Evolutionary conservation across 1,140 invertebrate species (phyloP).

Genomic region (Heliconius hermathena): DNA sequence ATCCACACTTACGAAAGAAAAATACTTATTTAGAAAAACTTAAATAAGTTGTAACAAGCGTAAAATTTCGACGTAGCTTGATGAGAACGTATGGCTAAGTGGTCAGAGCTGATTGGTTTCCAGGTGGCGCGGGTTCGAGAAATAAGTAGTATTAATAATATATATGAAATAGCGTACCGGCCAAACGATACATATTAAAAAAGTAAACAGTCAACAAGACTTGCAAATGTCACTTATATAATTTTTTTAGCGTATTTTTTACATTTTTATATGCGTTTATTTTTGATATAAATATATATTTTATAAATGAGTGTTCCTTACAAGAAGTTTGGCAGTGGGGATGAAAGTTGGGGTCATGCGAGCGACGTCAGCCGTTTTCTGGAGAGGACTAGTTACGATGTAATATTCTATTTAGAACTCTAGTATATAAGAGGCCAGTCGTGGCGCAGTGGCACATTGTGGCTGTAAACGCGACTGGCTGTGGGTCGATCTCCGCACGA

Average conservation of each 20-base stretch:
- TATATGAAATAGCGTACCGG: not conserved
- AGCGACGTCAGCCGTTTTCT: not conserved
- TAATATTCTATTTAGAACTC: not conserved
- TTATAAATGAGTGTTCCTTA: not conserved
- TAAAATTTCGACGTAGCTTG: too few species aligned
- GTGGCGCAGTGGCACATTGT: too few species aligned
- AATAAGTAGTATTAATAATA: too few species aligned
- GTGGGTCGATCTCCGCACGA: too few species aligned
- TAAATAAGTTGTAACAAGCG: too few species aligned
- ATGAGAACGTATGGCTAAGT: too few species aligned
- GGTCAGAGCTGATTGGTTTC: too few species aligned
- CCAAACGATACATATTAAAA: not conserved
- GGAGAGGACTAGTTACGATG: not conserved
- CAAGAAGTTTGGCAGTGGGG: not conserved
- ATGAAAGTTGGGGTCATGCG: not conserved
- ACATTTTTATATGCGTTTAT: slow-evolving; percentile 1
- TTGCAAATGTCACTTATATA: not conserved
- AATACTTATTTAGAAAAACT: too few species aligned
- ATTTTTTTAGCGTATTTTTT: not conserved
- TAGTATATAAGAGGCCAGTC: too few species aligned
- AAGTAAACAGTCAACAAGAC: not conserved
- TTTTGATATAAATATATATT: slow-evolving; percentile 23
- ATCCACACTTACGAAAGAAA: too few species aligned
- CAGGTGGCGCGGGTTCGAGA: too few species aligned
- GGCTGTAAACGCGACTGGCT: too few species aligned